These are phyloP conservation scores for Urophycis tenuis DNA, from an alignment of 2,797 vertebrate genomes.

Conservation along the genomic window DNA sequence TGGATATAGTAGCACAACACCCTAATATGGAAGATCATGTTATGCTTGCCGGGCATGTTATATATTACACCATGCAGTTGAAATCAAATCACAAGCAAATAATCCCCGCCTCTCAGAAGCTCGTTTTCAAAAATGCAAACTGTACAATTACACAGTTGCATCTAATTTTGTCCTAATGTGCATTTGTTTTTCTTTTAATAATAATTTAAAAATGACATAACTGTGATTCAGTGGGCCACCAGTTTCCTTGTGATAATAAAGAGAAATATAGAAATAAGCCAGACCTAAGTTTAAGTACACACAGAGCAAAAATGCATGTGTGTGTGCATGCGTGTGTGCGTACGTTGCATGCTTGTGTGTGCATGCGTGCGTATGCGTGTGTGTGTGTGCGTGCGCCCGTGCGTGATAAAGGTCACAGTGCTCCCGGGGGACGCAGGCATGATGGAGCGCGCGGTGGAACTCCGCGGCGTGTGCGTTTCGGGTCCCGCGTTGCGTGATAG, in stretches of 20 bases:
- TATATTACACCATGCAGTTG: background rate
- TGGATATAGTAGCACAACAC: background rate
- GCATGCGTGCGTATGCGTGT: slow-evolving; percentile 1
- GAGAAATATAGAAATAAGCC: too few relatives aligned
- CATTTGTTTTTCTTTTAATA: too few relatives aligned
- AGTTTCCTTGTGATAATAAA: too few relatives aligned
- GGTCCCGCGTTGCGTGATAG: too few relatives aligned
- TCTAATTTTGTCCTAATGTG: too few relatives aligned
- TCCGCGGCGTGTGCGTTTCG: slow-evolving; percentile 1
- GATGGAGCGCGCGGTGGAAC: slow-evolving; percentile 17
- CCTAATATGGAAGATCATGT: background rate
- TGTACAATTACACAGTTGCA: too few relatives aligned
- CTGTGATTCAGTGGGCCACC: too few relatives aligned
- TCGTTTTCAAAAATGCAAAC: too few relatives aligned
- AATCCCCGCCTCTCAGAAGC: background rate
- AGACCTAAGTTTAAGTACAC: too few relatives aligned
- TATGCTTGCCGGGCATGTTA: background rate
- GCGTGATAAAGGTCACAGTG: background rate
- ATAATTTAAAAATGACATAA: too few relatives aligned
- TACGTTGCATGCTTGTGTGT: slow-evolving; percentile 7
- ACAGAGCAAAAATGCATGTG: background rate
- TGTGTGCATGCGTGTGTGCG: slow-evolving; percentile 6
- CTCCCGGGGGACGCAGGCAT: slow-evolving; percentile 6
- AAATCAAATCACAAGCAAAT: background rate
- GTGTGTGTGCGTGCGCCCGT: background rate